phyloP scores from a whole-genome alignment of 2,113 vertebrate genomes.

The Lophius piscatorius region DNA sequence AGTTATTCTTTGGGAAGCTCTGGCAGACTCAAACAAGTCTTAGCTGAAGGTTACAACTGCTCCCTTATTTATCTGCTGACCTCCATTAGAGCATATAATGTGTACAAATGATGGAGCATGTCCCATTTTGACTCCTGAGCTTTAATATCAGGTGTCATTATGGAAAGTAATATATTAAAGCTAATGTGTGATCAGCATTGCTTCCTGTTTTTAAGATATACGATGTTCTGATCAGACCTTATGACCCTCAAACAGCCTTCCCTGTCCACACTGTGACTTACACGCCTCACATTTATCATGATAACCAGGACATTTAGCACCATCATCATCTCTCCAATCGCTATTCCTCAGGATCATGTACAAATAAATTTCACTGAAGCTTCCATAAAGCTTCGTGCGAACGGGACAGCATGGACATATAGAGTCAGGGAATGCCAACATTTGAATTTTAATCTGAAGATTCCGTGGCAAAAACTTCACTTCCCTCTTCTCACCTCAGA shows the following conservation, averaged over 20 bases:
- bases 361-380: constrained; percentile 30
- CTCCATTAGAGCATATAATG: constrained; percentile 15
- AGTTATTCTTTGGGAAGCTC: constrained; percentile 11
- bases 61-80: constrained; percentile 4
- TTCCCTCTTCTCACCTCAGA: constrained; percentile 24
- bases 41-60: constrained; percentile 19
- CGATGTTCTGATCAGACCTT: neutral
- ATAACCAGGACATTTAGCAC: constrained; percentile 18
- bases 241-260: neutral
- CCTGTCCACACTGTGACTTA: constrained; percentile 1
- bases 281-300: constrained; percentile 18
- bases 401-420: neutral
- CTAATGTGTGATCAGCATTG: constrained; percentile 7
- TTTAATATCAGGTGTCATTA: constrained; percentile 2
- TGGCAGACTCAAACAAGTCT: neutral
- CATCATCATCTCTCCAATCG: constrained; percentile 5
- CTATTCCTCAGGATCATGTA: constrained; percentile 5
- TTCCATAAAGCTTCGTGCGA: constrained; percentile 10
- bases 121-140: constrained; percentile 2
- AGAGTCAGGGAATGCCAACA: constrained; percentile 10
- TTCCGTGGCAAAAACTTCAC: constrained; percentile 34
- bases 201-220: constrained; percentile 2
- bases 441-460: constrained; percentile 37
- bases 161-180: constrained; percentile 16
- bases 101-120: neutral